A percentile compares a stretch with the other conserved stretches of the same genome.
Conservation (phyloP, 2,113 vertebrate genomes). For the Epinephelus lanceolatus region DNA sequence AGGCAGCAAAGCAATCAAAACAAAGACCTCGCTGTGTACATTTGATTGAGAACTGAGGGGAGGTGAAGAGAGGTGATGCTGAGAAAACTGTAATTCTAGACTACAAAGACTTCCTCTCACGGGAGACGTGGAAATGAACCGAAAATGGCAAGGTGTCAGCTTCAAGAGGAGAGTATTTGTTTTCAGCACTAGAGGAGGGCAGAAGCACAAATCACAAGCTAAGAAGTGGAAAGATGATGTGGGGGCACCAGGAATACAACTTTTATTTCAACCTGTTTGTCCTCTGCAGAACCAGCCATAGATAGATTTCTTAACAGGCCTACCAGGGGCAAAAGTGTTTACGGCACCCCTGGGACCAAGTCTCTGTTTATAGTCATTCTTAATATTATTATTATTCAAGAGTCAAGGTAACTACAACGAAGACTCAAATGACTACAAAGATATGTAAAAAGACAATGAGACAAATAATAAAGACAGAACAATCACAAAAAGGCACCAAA, state of each 20-base stretch:
- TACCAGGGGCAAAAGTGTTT: not conserved
- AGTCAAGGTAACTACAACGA: not conserved
- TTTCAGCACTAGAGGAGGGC: constrained; percentile 41
- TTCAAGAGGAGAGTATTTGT: constrained; percentile 59
- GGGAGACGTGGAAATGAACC: constrained; percentile 47
- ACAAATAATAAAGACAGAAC: not conserved
- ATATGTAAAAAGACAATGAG: not conserved
- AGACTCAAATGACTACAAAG: not conserved
- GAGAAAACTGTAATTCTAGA: constrained; percentile 43
- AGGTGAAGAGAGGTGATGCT: constrained; percentile 49
- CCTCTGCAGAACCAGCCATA: constrained; percentile 5
- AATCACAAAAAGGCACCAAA: too few relatives aligned
- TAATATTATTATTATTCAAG: not conserved
- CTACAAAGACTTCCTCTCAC: constrained; percentile 44
- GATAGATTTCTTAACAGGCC: constrained; percentile 20
- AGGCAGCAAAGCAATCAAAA: constrained; percentile 64
- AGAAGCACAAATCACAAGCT: constrained; percentile 16
- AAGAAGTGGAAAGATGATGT: constrained; percentile 27
- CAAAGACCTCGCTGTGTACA: constrained; percentile 49
- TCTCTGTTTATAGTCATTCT: constrained; percentile 1
- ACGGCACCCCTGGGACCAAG: not conserved
- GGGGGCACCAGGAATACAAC: not conserved
- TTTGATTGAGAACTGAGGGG: constrained; percentile 52
- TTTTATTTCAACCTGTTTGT: constrained; percentile 38
- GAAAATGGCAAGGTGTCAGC: constrained; percentile 46